Percentiles rank a stretch among this genome's conserved stretches.
Conservation (phyloP, 2,888 invertebrate species). For the Dyspetes luteomarginatus region DNA sequence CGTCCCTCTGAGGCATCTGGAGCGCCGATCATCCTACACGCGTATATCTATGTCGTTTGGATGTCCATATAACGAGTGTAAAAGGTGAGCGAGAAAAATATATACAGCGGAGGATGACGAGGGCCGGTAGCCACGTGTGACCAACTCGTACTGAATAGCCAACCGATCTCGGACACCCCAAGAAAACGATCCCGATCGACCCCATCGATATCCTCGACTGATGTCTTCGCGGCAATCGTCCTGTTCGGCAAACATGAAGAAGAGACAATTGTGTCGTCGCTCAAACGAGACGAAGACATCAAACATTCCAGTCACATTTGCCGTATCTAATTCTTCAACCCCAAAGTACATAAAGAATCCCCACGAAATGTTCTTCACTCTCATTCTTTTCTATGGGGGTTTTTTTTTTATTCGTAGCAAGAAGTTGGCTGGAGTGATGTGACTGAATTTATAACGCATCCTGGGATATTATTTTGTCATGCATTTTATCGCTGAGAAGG, state of each 20-base stretch:
- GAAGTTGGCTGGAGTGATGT: neutral
- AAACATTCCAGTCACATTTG: constrained; percentile 31
- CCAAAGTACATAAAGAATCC: neutral
- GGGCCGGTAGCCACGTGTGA: constrained; percentile 58
- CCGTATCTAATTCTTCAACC: constrained; percentile 34
- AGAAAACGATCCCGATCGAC: constrained; percentile 62
- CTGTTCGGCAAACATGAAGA: constrained; percentile 34
- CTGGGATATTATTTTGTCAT: neutral
- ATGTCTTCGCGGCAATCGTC: constrained; percentile 5
- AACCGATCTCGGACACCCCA: constrained; percentile 43
- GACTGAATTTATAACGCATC: neutral
- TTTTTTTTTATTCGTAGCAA: neutral
- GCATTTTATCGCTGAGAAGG: neutral
- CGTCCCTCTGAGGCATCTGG: constrained; percentile 61
- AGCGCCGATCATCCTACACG: constrained; percentile 12
- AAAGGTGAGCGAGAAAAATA: constrained; percentile 29
- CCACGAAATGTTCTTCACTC: neutral
- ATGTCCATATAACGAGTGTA: constrained; percentile 1
- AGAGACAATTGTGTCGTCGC: neutral
- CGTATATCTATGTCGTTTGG: neutral
- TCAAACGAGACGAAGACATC: constrained; percentile 46
- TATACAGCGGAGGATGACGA: constrained; percentile 35
- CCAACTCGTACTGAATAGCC: constrained; percentile 41
- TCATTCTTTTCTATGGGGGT: neutral
- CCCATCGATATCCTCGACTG: constrained; percentile 53